Conservation (phyloP, 2,797 vertebrate genomes). For the Calcarius lapponicus region DNA sequence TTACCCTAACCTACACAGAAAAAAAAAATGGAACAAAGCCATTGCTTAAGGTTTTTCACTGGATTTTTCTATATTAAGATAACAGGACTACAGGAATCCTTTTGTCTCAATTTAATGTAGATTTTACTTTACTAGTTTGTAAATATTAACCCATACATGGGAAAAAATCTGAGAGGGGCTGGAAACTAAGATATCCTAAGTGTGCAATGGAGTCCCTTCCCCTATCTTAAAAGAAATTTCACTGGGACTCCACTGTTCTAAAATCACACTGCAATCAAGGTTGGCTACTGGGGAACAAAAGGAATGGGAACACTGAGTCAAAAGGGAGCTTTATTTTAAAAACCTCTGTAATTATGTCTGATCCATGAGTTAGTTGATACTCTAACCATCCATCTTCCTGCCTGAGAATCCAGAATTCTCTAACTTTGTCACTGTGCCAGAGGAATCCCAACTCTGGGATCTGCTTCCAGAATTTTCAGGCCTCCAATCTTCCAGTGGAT, state of each 20-base stretch:
- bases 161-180: not conserved
- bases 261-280: not conserved
- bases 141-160: not conserved
- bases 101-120: conserved; percentile 17
- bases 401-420: not conserved
- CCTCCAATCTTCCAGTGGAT: not conserved
- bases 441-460: not conserved
- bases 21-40: conserved; percentile 33
- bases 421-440: not conserved
- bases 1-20: not conserved
- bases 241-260: not conserved
- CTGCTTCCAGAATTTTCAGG: not conserved
- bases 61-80: conserved; percentile 40
- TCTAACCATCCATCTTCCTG: not conserved
- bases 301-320: not conserved
- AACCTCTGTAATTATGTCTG: not conserved
- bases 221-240: not conserved
- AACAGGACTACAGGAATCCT: conserved; percentile 5
- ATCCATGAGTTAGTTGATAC: not conserved
- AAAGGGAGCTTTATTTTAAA: not conserved
- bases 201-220: not conserved
- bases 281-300: not conserved
- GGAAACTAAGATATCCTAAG: not conserved
- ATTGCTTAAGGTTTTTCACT: not conserved
- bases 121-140: not conserved